Base-by-base conservation (phyloP, 1,140 invertebrate species). In the Zaprionus taronus region DNA sequence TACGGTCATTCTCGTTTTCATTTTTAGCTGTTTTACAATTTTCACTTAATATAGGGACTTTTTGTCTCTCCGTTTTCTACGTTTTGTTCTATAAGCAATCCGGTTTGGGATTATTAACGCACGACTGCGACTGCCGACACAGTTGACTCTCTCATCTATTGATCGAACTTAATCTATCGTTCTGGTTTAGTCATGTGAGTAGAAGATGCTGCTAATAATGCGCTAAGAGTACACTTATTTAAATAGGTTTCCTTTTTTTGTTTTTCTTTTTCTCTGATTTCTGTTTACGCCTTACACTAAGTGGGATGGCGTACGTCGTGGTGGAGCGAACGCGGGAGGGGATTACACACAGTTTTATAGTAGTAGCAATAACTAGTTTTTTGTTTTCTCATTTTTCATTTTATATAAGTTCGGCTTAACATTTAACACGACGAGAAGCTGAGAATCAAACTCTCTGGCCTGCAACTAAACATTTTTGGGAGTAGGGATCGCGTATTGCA, bases 171-270 rank as follows among this genome's bases (percentile, higher is more conserved):
- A n/a, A 68, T 58, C 74, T 15, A 68, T 63, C 74, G 63, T 63
- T 73, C 57, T 44, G 75, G 62, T 77, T 80, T 89, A 81, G 85
- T 87, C 85, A 84, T 84, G 81, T 87, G 84, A 84, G 81, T 87
- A 90, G 71, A 87, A 89, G 84, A 87, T 89, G 84, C 85, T 87
- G 84, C 84, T 89, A 87, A 83, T 73, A 86, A 83, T 89, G 80
- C 83, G 84, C 84, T 87, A 89, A 87, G 81, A 87, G 72, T 87
- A 87, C 84, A 87, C 84, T 87, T 87, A 80, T 69, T 73, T 78
- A 72, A 83, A 83, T 86, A 74, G 77, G 70, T 87, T 83, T 82
- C 67, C 28, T 49, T 53, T 67, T 77, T 51, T 31, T 22, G 22
- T 69, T 26, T 60, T 60, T 6, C n/a, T 20, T 47, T 62, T 55